Conservation (phyloP, 2,888 invertebrate species). For the Oithona nana region DNA sequence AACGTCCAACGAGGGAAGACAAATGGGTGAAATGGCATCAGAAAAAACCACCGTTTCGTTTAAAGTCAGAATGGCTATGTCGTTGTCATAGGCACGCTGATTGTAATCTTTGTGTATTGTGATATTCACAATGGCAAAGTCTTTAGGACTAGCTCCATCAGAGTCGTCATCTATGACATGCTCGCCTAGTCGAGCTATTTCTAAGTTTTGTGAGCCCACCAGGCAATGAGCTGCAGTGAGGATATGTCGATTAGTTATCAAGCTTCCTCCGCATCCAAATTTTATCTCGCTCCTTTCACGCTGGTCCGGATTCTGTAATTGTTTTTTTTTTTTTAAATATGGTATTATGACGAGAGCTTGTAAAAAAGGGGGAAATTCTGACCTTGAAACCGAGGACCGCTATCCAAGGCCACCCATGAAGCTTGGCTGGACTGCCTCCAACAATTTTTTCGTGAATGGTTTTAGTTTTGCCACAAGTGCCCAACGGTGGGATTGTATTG, state of each 20-base stretch:
- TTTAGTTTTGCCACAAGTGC: neutral
- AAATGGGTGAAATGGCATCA: constrained; percentile 48
- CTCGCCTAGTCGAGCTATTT: constrained; percentile 49
- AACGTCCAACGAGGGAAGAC: constrained; percentile 38
- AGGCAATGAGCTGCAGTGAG: constrained; percentile 27
- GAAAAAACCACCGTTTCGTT: constrained; percentile 19
- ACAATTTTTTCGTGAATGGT: neutral
- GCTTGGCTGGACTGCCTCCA: neutral
- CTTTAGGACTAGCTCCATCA: constrained; percentile 40
- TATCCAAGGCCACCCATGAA: constrained; percentile 54
- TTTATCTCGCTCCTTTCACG: constrained; percentile 19
- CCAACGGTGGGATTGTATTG: neutral
- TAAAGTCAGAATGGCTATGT: constrained; percentile 55
- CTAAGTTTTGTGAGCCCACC: constrained; percentile 26
- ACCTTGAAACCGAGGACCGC: constrained; percentile 47
- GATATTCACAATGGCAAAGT: constrained; percentile 39
- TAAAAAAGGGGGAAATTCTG: constrained; percentile 19
- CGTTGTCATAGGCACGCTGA: constrained; percentile 42
- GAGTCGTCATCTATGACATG: constrained; percentile 44
- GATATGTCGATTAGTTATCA: constrained; percentile 3
- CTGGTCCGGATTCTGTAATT: no score
- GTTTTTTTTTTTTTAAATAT: no score
- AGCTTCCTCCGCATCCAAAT: constrained; percentile 28
- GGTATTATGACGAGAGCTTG: no score
- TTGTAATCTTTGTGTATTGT: constrained; percentile 49